Conservation (phyloP, 2,797 vertebrate genomes). For the Myripristis murdjan region DNA sequence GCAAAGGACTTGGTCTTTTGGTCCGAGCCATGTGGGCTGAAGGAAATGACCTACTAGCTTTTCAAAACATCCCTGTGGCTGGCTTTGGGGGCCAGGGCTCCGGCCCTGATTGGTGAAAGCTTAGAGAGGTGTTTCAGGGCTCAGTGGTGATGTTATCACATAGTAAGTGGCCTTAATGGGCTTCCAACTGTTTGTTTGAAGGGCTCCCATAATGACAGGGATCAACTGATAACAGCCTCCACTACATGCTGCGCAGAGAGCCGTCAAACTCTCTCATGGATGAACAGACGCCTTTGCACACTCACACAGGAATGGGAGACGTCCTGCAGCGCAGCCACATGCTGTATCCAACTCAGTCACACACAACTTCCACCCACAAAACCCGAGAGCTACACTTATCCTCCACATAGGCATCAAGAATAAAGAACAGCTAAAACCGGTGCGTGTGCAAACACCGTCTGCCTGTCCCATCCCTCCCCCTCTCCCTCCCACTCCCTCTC, state of each 20-base stretch:
- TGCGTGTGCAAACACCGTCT: constrained; percentile 65
- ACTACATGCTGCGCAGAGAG: constrained; percentile 48
- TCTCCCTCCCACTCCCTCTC: neutral
- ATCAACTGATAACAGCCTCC: constrained; percentile 82
- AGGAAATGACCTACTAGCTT: constrained; percentile 84
- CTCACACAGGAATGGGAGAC: constrained; percentile 49
- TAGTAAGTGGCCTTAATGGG: constrained; percentile 86
- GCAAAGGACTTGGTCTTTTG: constrained; percentile 55
- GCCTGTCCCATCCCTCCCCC: constrained; percentile 23
- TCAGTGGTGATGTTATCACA: constrained; percentile 86
- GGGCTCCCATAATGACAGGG: constrained; percentile 84
- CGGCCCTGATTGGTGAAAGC: constrained; percentile 82
- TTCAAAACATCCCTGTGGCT: constrained; percentile 81
- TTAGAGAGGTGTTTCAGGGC: constrained; percentile 84
- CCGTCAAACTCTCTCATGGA: constrained; percentile 62
- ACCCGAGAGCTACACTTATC: constrained; percentile 2
- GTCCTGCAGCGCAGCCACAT: constrained; percentile 28
- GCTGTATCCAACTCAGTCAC: constrained; percentile 26
- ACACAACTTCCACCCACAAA: constrained; percentile 5
- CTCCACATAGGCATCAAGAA: constrained; percentile 16
- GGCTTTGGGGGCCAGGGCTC: constrained; percentile 77
- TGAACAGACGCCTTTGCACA: constrained; percentile 60
- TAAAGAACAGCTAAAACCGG: constrained; percentile 36
- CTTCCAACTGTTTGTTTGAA: constrained; percentile 87
- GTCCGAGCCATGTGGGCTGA: constrained; percentile 69